A percentile compares a stretch with the other conserved stretches of the same genome.
Evolutionary conservation across 2,797 vertebrate species (phyloP).

Genomic region (Huso huso): DNA sequence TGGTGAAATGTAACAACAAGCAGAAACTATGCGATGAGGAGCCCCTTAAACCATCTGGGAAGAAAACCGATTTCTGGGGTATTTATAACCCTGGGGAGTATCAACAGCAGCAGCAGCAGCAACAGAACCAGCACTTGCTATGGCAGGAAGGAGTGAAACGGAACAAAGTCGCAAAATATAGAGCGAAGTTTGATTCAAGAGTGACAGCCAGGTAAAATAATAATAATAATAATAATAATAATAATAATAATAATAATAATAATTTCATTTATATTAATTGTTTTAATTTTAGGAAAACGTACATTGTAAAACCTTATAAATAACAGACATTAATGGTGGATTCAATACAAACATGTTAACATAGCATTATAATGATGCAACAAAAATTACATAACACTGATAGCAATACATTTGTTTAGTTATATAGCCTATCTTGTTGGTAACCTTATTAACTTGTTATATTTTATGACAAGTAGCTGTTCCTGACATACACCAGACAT

Average conservation of each 20-base stretch:
- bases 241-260: background rate
- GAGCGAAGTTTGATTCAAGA: slow-evolving; percentile 39
- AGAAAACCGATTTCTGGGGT: background rate
- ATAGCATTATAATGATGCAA: no score
- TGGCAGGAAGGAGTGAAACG: slow-evolving; percentile 19
- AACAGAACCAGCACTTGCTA: slow-evolving; percentile 2
- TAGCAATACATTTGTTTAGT: no score
- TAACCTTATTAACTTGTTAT: no score
- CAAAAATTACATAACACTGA: no score
- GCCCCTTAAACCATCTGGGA: slow-evolving; percentile 3
- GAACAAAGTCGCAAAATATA: slow-evolving; percentile 35
- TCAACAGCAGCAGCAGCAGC: background rate
- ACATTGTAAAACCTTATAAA: background rate
- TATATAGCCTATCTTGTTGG: no score
- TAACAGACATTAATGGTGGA: slow-evolving; percentile 1
- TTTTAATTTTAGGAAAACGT: no score
- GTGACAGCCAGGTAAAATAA: slow-evolving; percentile 34
- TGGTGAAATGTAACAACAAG: slow-evolving; percentile 17
- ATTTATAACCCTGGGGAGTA: slow-evolving; percentile 7
- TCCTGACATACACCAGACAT: no score
- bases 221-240: background rate
- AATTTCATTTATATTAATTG: no score
- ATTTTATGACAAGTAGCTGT: no score
- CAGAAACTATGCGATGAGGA: slow-evolving; percentile 2
- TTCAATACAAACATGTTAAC: slow-evolving; percentile 9